Conservation (phyloP, 2,888 invertebrate species). For the Melipona beecheii region DNA sequence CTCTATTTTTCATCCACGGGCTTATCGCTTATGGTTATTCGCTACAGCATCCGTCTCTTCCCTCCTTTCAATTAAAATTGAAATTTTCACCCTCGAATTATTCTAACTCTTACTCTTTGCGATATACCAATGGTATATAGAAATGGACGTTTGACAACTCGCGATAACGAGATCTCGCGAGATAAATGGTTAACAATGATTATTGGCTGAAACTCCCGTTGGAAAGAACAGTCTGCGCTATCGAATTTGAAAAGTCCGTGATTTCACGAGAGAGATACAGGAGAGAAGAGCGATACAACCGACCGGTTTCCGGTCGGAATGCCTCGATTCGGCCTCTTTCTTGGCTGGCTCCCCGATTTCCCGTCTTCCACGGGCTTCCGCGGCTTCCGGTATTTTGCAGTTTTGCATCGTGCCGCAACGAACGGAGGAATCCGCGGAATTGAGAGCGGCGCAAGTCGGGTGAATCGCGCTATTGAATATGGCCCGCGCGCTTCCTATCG, state of each 20-base stretch:
- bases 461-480: constrained; percentile 67
- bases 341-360: constrained; percentile 36
- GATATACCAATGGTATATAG: no score
- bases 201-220: neutral
- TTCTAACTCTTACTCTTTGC: no score
- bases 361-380: constrained; percentile 38
- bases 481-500: constrained; percentile 61
- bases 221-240: neutral
- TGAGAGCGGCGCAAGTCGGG: constrained; percentile 58
- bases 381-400: constrained; percentile 69
- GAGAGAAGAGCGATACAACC: neutral
- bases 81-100: neutral
- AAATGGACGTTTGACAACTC: no score
- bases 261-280: constrained; percentile 10
- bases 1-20: neutral
- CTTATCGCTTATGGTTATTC: neutral
- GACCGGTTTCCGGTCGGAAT: constrained; percentile 9
- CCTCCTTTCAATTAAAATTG: neutral
- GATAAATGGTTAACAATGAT: neutral
- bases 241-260: neutral
- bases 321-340: constrained; percentile 21
- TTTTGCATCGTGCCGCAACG: constrained; percentile 64
- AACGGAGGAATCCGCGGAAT: constrained; percentile 62
- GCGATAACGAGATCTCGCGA: no score
- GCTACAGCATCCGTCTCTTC: neutral